Conservation (phyloP, 2,888 invertebrate species). For the Drosophila tripunctata region DNA sequence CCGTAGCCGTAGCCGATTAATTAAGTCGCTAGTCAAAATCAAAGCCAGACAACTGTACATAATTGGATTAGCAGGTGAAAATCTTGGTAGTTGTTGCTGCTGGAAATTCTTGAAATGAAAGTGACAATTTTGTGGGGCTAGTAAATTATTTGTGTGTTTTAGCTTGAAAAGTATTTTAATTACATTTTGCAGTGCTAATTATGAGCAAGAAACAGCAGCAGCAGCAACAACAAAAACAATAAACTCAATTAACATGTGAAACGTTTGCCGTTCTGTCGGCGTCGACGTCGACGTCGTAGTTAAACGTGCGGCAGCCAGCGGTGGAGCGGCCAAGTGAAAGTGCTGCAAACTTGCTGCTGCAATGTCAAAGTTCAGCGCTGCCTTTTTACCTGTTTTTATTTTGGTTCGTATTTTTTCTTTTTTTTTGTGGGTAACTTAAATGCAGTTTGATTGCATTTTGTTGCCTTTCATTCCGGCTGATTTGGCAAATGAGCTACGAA, state of each 20-base stretch:
- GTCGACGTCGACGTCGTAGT: conserved; percentile 3
- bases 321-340: conserved; percentile 69
- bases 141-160: conserved; percentile 22
- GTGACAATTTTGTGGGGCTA: conserved; percentile 58
- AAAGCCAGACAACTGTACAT: conserved; percentile 62
- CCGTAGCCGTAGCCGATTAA: neutral
- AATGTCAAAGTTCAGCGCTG: conserved; percentile 67
- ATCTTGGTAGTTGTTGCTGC: conserved; percentile 33
- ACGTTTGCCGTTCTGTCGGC: conserved; percentile 42
- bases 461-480: conserved; percentile 36
- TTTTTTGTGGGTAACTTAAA: conserved; percentile 28
- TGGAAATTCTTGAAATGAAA: conserved; percentile 71
- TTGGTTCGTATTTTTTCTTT: neutral
- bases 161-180: conserved; percentile 27
- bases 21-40: conserved; percentile 26
- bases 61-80: conserved; percentile 67
- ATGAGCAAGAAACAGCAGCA: conserved; percentile 41
- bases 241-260: conserved; percentile 67
- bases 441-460: conserved; percentile 53
- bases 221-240: conserved; percentile 19
- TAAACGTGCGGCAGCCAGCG: conserved; percentile 33
- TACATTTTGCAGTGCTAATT: conserved; percentile 52
- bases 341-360: conserved; percentile 42
- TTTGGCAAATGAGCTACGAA: conserved; percentile 51
- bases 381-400: conserved; percentile 13